Evolutionary conservation across 2,797 vertebrate genomes (phyloP), one percentile per base, ranked within the genome.

Genomic region (Miichthys miiuy): DNA sequence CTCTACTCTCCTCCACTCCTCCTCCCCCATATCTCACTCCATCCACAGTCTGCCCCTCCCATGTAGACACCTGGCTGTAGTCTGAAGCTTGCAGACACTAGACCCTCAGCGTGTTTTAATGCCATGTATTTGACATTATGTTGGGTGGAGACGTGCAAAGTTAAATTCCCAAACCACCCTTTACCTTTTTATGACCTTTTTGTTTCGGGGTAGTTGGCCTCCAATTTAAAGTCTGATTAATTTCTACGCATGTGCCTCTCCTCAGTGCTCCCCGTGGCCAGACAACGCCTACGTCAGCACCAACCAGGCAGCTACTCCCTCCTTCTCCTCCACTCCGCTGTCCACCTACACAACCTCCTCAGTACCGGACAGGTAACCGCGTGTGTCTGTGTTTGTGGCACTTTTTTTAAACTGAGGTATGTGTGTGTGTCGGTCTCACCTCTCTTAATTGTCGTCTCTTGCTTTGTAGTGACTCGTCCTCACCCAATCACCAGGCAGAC

Each of bases 401-500:
- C 34, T 38, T 38, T 27, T 47, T 47, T 57, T 58, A n/a, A 27
- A 58, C 12, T 14, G 18, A 3, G 41, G 75, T 47, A 65, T 79
- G 42, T 27, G 58, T 60, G 2, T 50, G 13, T 65, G n/a, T 56
- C 11, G 30, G 17, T 57, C 47, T 81, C 42, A n/a, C 46, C n/a
- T 25, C n/a, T 74, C 13, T 10, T 85, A 51, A 38, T 51, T 18
- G 10, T 41, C 18, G 0, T 52, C 8, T 78, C 12, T 79, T 78
- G 27, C 74, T n/a, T 87, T 75, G 1, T 64, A 99, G 98, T 91
- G 97, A 97, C 91, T 97, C 97, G 54, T 98, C 98, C 69, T 98
- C 97, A 83, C 97, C 98, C 81, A 98, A 98, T 94, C 97, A 98
- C 92, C 97, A 98, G 94, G 97, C 95, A 93, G 98, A 99, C 79